Percentiles rank a stretch among this genome's conserved stretches.
These are phyloP conservation scores for Micromys minutus DNA, from an alignment of 2,113 vertebrate genomes.

Conservation along the genomic window DNA sequence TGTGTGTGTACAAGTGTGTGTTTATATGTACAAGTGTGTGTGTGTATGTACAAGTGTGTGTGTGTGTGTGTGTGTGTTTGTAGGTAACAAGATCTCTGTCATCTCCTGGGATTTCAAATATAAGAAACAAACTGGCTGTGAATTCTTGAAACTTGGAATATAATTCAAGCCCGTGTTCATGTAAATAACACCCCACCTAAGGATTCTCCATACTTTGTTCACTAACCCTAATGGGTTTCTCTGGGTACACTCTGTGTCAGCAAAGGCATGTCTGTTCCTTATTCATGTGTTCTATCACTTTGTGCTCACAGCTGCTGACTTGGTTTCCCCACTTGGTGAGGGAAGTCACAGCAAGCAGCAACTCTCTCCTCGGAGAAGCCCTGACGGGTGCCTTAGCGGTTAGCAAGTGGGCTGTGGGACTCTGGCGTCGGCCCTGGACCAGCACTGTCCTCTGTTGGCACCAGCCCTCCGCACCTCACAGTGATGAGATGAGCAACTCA, in stretches of 20 bases:
- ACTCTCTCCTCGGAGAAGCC: accelerated
- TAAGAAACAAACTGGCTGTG: neutral
- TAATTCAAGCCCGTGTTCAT: accelerated
- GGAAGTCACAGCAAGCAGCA: neutral
- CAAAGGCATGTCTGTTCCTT: neutral
- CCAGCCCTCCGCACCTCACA: neutral
- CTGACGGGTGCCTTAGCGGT: neutral
- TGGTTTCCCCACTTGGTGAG: neutral
- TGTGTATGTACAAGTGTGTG: neutral
- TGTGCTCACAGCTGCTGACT: neutral
- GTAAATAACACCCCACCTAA: accelerated
- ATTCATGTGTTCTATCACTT: neutral
- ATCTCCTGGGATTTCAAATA: neutral
- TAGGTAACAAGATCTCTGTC: too few species aligned
- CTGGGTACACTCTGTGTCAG: accelerated
- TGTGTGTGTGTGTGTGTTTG: too few species aligned
- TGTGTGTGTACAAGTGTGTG: neutral
- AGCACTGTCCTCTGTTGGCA: neutral
- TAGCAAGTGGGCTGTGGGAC: too few species aligned
- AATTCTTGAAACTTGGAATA: neutral
- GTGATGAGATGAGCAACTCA: too few species aligned
- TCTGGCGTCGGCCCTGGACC: too few species aligned
- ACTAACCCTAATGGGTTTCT: accelerated
- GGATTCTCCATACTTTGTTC: neutral
- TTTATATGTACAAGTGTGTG: neutral